Percentiles rank a stretch among this genome's conserved stretches.
phyloP scores from a whole-genome alignment of 2,797 vertebrate genomes.

The Amazona finschi region DNA sequence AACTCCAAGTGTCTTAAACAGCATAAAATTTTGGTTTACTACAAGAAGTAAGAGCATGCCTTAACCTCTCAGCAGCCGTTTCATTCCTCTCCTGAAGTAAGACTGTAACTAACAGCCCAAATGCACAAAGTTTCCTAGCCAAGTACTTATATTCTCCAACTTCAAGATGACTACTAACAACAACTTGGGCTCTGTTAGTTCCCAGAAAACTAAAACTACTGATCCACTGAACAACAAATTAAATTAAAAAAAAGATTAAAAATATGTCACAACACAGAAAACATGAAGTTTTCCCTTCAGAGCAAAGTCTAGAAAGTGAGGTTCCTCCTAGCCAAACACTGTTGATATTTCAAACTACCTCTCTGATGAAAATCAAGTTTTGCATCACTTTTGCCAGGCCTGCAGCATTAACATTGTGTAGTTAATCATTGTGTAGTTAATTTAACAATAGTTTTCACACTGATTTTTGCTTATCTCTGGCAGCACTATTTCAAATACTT shows the following conservation, averaged over 20 bases:
- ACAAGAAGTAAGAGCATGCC: not conserved
- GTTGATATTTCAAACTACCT: not conserved
- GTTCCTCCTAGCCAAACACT: not conserved
- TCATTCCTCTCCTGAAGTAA: not conserved
- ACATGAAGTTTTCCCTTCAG: not conserved
- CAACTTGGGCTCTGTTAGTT: not conserved
- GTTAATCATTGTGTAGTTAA: not conserved
- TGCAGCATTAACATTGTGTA: rapidly evolving
- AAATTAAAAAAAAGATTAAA: not conserved
- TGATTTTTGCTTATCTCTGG: not conserved
- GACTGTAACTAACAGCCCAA: not conserved
- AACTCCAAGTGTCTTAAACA: too few relatives aligned
- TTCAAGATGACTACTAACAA: not conserved
- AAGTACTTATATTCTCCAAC: not conserved
- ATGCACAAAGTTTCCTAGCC: not conserved
- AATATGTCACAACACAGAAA: not conserved
- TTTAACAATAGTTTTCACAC: not conserved
- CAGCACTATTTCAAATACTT: not conserved
- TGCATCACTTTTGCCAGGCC: not conserved
- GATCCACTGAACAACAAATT: not conserved
- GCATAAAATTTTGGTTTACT: not conserved
- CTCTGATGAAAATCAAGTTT: not conserved
- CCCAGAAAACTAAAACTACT: not conserved
- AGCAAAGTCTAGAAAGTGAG: not conserved
- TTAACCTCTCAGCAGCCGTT: not conserved